Percentiles rank a stretch among this genome's conserved stretches.
phyloP scores from a whole-genome alignment of 1,140 invertebrate species.

The Paralvinella palmiformis region DNA sequence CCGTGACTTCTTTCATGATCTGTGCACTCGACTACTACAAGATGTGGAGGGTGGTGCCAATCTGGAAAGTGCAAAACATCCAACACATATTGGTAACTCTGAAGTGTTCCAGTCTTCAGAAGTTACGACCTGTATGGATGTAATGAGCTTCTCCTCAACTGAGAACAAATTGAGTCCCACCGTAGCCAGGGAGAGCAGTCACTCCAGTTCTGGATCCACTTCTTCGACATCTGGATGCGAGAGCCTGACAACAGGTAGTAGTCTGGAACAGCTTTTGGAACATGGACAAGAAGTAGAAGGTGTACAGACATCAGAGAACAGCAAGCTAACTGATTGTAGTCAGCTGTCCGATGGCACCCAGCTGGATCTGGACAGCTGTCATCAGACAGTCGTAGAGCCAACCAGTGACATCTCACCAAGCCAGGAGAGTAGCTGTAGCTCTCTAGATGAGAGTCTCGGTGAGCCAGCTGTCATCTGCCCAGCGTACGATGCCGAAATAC shows the following conservation, averaged over 20 bases:
- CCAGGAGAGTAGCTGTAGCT: background rate
- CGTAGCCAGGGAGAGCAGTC: background rate
- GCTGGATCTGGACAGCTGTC: background rate
- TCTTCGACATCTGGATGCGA: conserved; percentile 12
- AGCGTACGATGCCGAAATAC: conserved; percentile 12
- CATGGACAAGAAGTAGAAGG: too few relatives aligned
- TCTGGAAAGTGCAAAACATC: too few relatives aligned
- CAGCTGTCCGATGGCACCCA: background rate
- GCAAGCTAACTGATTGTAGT: background rate
- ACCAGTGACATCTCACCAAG: background rate
- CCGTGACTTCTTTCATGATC: conserved; percentile 43
- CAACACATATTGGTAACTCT: too few relatives aligned
- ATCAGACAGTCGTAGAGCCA: background rate
- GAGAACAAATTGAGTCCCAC: too few relatives aligned
- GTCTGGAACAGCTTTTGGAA: background rate
- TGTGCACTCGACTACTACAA: conserved; percentile 30
- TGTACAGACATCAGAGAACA: background rate
- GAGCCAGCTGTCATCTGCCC: conserved; percentile 8
- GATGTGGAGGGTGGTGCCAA: background rate
- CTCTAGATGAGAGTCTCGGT: background rate
- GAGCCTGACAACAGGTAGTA: background rate
- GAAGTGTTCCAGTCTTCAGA: too few relatives aligned
- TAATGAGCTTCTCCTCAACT: too few relatives aligned
- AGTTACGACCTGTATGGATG: too few relatives aligned
- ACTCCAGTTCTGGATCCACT: conserved; percentile 7